Evolutionary conservation across 2,888 invertebrate genomes (phyloP).

Genomic region (Pammene aurita): DNA sequence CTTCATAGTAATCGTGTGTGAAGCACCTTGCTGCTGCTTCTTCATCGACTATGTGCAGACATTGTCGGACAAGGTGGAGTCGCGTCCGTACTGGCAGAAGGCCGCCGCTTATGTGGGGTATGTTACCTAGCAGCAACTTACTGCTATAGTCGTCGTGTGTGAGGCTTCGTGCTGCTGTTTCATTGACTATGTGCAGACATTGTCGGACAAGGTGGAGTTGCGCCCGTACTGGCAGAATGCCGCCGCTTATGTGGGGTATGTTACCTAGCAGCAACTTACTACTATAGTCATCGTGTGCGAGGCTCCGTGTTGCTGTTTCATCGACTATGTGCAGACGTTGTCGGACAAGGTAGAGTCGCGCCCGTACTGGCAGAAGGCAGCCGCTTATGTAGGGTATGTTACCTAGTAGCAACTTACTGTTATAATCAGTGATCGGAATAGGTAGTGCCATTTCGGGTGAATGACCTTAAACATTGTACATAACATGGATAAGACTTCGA

Average conservation of each 20-base stretch:
- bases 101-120: constrained; percentile 92
- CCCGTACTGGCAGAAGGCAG: constrained; percentile 95
- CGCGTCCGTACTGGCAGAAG: constrained; percentile 94
- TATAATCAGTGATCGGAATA: no score
- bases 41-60: constrained; percentile 97
- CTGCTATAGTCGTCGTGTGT: constrained; percentile 91
- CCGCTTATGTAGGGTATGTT: constrained; percentile 90
- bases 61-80: constrained; percentile 91
- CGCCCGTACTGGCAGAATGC: constrained; percentile 96
- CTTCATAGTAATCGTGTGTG: constrained; percentile 93
- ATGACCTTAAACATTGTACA: no score
- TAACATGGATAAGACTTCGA: no score
- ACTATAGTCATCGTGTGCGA: constrained; percentile 94
- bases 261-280: no score
- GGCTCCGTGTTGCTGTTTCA: constrained; percentile 98
- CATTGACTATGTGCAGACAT: constrained; percentile 94
- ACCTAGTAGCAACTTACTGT: no score
- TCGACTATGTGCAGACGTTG: constrained; percentile 95
- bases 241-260: constrained; percentile 89
- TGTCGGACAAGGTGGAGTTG: constrained; percentile 92
- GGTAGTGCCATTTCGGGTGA: no score
- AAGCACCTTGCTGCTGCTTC: constrained; percentile 98
- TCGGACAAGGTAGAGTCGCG: constrained; percentile 92
- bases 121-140: no score
- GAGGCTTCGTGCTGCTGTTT: constrained; percentile 99